These are phyloP conservation scores for Hirundo rustica DNA, from an alignment of 2,797 vertebrate genomes.

Conservation along the genomic window DNA sequence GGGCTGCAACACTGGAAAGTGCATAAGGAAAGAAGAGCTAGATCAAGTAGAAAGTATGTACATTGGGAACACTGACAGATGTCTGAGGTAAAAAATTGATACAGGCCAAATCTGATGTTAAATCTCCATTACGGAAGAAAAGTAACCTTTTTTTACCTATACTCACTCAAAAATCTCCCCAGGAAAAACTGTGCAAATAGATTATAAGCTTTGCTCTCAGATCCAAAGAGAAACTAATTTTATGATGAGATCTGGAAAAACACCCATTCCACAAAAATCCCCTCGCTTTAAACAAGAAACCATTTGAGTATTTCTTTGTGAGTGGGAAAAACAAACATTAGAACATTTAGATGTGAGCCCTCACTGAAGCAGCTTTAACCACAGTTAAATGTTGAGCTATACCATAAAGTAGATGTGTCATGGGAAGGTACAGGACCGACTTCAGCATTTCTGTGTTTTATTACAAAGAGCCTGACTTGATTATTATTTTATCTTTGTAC, in stretches of 20 bases:
- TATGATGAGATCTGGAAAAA: constrained; percentile 3
- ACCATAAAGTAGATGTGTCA: background rate
- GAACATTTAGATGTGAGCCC: background rate
- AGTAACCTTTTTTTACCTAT: background rate
- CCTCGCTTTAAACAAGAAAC: background rate
- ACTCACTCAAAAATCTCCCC: background rate
- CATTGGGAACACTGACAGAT: background rate
- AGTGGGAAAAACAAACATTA: background rate
- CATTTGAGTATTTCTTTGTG: background rate
- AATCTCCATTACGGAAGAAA: background rate
- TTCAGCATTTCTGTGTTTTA: background rate
- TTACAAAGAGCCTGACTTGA: background rate
- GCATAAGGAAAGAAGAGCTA: background rate
- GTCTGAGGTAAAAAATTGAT: background rate
- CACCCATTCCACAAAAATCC: background rate
- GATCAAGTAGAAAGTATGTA: background rate
- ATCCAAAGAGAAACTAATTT: background rate
- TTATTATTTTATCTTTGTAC: background rate
- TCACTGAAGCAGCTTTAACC: background rate
- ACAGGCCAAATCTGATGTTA: background rate
- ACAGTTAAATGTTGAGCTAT: background rate
- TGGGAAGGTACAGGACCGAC: background rate
- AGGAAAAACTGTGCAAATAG: background rate
- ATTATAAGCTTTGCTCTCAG: background rate
- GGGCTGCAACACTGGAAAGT: background rate